Percentiles rank a stretch among this genome's conserved stretches.
These are phyloP conservation scores for Cardinalis cardinalis DNA, from an alignment of 2,113 vertebrate genomes.

Conservation along the genomic window DNA sequence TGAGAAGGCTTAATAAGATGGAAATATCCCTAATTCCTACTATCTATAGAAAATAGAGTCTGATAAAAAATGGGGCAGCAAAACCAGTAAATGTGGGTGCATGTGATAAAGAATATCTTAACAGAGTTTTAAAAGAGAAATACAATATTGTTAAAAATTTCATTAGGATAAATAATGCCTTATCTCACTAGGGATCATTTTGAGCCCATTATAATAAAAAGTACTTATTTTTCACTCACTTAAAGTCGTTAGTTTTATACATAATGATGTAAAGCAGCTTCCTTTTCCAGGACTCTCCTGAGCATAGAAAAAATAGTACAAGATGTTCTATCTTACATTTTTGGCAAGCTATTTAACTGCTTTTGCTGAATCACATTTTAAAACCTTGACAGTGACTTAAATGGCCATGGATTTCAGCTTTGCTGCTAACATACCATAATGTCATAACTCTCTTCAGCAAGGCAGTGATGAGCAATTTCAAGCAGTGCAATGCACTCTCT, in stretches of 20 bases:
- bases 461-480: slow-evolving; percentile 38
- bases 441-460: slow-evolving; percentile 40
- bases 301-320: slow-evolving; percentile 6
- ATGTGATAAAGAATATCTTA: background rate
- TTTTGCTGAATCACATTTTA: slow-evolving; percentile 52
- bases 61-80: background rate
- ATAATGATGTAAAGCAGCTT: background rate
- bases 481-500: background rate
- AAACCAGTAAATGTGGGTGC: background rate
- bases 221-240: slow-evolving; percentile 15
- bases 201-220: slow-evolving; percentile 25
- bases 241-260: background rate
- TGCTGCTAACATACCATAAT: slow-evolving; percentile 19
- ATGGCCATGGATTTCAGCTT: slow-evolving; percentile 49
- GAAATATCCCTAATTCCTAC: background rate
- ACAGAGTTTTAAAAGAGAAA: slow-evolving; percentile 3
- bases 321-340: slow-evolving; percentile 1
- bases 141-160: background rate
- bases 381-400: slow-evolving; percentile 57
- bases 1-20: background rate
- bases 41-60: background rate
- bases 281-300: background rate
- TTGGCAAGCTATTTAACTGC: slow-evolving; percentile 43
- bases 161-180: slow-evolving; percentile 44
- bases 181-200: background rate